These are phyloP conservation scores for Dasyornis broadbenti DNA, from an alignment of 2,113 vertebrate species.

Conservation along the genomic window DNA sequence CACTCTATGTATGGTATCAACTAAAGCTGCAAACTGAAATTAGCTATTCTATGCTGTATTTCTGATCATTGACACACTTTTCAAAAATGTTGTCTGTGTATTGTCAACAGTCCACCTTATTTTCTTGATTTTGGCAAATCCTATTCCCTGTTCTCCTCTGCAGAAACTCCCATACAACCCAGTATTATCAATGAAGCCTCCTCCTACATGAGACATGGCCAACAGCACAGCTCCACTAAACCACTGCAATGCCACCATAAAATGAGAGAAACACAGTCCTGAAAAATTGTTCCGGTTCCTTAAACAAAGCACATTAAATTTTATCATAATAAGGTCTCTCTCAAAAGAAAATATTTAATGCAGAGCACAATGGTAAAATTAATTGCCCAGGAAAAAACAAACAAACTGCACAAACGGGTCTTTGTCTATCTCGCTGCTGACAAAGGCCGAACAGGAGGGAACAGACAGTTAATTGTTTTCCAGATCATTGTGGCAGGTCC, in stretches of 20 bases:
- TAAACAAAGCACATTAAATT: neutral
- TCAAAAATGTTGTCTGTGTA: neutral
- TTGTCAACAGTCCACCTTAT: neutral
- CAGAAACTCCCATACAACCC: neutral
- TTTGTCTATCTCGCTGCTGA: neutral
- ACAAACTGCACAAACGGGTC: neutral
- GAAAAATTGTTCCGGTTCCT: neutral
- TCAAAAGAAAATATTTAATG: neutral
- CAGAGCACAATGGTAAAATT: neutral
- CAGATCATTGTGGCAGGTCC: neutral
- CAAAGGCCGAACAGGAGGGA: neutral
- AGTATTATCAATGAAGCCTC: neutral
- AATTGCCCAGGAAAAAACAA: slow-evolving; percentile 4
- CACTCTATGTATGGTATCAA: neutral
- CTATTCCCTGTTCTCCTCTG: neutral
- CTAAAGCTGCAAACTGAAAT: neutral
- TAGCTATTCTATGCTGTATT: neutral
- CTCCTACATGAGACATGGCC: rapidly evolving
- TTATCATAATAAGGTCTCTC: neutral
- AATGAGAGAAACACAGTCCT: neutral
- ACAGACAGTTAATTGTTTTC: slow-evolving; percentile 32
- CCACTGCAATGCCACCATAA: neutral
- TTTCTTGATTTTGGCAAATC: neutral
- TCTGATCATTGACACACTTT: neutral
- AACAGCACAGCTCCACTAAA: neutral